Conservation (phyloP, 2,888 invertebrate genomes). For the Caenorhabditis angaria region DNA sequence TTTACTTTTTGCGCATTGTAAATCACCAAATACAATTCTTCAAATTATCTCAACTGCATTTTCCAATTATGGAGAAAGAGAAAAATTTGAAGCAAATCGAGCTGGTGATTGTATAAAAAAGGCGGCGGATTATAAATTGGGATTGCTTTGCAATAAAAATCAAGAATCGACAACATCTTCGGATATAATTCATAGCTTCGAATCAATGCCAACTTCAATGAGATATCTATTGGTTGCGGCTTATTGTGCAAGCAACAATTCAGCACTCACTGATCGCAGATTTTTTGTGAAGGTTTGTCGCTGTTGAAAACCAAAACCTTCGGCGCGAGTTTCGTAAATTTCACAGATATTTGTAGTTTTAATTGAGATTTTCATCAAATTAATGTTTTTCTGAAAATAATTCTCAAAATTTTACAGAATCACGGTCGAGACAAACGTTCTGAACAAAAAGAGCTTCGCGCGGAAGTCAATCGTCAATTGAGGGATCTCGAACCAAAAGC, state of each 20-base stretch:
- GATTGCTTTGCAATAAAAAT: slow-evolving; percentile 9
- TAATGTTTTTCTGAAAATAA: too few relatives aligned
- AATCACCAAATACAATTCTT: slow-evolving; percentile 31
- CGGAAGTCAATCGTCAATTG: slow-evolving; percentile 25
- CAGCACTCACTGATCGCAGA: slow-evolving; percentile 21
- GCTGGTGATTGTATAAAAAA: slow-evolving; percentile 18
- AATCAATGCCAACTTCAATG: slow-evolving; percentile 39
- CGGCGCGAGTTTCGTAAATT: background rate
- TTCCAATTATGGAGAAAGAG: background rate
- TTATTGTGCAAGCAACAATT: slow-evolving; percentile 43
- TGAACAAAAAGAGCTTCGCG: slow-evolving; percentile 26
- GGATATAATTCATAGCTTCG: slow-evolving; percentile 14
- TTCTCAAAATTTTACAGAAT: slow-evolving; percentile 29
- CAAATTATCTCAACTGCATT: slow-evolving; percentile 10
- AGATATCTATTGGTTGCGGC: slow-evolving; percentile 34
- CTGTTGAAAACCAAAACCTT: too few relatives aligned
- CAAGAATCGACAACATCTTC: slow-evolving; percentile 6
- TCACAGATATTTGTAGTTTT: too few relatives aligned
- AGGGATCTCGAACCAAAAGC: slow-evolving; percentile 37
- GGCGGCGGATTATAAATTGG: slow-evolving; percentile 22
- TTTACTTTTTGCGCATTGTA: slow-evolving; percentile 15
- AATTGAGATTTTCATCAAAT: too few relatives aligned
- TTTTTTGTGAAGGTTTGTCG: slow-evolving; percentile 34
- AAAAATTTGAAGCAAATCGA: background rate
- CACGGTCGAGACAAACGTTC: slow-evolving; percentile 43